Evolutionary conservation across 2,113 vertebrate genomes (phyloP), one percentile per base, ranked within the genome.

Genomic region (Fulica atra): DNA sequence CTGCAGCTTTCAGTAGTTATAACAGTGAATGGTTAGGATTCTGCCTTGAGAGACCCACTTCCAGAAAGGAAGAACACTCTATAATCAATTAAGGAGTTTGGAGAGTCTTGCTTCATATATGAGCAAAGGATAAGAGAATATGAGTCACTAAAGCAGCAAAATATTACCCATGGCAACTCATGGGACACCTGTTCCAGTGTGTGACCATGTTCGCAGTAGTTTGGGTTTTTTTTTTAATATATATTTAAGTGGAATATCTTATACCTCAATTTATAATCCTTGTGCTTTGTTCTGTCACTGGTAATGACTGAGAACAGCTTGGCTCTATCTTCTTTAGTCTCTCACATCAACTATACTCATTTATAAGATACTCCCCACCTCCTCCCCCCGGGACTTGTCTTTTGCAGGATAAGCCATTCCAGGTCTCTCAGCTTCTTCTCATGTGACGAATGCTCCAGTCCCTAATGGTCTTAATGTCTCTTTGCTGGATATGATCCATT

Each of bases 221-320:
- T 48, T 48, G 19, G 19, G 4, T 11, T 11, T 48, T 48, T 48
- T 48, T 44, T 44, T 48, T 23, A 20, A 48, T 48, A 11, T 17
- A 46, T 48, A 48, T 42, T 68, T 59, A 10, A 79, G 14, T 31
- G 31, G 9, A 53, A 42, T 61, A 2, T 38, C 76, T 82, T 36
- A 3, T 16, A 50, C 53, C 64, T 89, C 4, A 3, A 1, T 51
- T 12, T 29, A 23, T 4, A 1, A 2, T 5, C 16, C 21, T 53
- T 79, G 13, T 1, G 3, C 78, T 60, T 78, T 64, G 2, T 36
- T 23, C 5, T 48, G 8, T 57, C 21, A 6, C 10, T 16, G 48
- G 15, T 8, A 7, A 46, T 2, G 18, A 24, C 7, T 42, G 48
- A 69, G 26, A 42, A 50, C 15, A 65, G 24, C 11, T 38, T 72